phyloP scores from a whole-genome alignment of 2,113 vertebrate species.

The Oceanodroma tethys region DNA sequence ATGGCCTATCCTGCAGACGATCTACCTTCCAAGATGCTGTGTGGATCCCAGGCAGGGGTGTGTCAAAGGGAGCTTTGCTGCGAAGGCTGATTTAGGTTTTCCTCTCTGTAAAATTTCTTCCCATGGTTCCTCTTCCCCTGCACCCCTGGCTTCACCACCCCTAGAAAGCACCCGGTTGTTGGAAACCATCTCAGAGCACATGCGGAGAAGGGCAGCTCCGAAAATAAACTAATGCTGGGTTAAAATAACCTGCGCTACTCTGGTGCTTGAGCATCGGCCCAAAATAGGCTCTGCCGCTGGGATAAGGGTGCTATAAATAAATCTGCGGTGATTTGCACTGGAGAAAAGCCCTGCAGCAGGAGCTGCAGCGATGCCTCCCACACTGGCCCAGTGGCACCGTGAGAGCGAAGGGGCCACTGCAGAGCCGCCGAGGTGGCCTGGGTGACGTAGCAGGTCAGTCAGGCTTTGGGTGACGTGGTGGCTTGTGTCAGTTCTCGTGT shows the following conservation, averaged over 20 bases:
- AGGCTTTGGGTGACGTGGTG: background rate
- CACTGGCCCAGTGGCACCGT: fast-evolving
- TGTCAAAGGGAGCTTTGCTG: background rate
- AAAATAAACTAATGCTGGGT: background rate
- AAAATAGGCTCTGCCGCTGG: background rate
- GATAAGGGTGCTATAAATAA: background rate
- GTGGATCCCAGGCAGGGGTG: too few relatives aligned
- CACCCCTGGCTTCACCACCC: background rate
- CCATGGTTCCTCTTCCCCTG: fast-evolving
- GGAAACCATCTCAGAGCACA: background rate
- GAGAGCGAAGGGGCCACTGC: background rate
- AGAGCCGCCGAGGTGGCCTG: background rate
- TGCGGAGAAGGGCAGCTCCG: background rate
- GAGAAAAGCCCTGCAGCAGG: background rate
- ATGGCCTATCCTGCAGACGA: background rate
- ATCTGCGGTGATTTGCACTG: fast-evolving
- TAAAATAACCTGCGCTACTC: slow-evolving; percentile 1
- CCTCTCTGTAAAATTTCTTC: background rate
- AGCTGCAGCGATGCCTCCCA: fast-evolving
- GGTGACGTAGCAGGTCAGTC: fast-evolving
- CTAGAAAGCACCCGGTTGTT: fast-evolving
- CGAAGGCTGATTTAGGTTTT: background rate
- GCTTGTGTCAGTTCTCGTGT: background rate
- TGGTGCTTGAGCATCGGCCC: background rate
- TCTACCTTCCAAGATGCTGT: background rate